Percentiles rank a stretch among this genome's conserved stretches.
These are phyloP conservation scores for Cebidichthys violaceus DNA, from an alignment of 2,113 vertebrate species.

Conservation along the genomic window DNA sequence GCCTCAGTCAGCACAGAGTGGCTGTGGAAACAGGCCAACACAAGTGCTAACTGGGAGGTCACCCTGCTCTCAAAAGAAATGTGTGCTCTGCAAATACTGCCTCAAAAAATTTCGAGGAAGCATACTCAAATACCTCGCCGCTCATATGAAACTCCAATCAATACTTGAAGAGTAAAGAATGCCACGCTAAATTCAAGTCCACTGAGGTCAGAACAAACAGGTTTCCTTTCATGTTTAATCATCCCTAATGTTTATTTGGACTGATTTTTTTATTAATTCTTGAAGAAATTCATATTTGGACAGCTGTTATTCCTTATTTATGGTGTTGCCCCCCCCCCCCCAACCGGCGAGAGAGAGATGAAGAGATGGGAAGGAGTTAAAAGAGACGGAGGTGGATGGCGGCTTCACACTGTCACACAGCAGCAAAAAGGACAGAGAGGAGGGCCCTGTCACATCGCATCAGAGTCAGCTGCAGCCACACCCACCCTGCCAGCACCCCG, in stretches of 20 bases:
- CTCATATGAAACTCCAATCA: background rate
- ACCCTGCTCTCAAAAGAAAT: slow-evolving; percentile 3
- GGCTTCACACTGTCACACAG: slow-evolving; percentile 68
- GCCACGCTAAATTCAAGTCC: background rate
- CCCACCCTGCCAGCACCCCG: slow-evolving; percentile 43
- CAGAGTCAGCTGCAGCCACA: slow-evolving; percentile 69
- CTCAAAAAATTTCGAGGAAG: slow-evolving; percentile 15
- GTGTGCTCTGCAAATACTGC: background rate
- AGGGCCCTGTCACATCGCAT: slow-evolving; percentile 75
- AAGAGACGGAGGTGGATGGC: slow-evolving; percentile 45
- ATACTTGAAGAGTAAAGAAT: background rate
- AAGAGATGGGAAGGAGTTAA: slow-evolving; percentile 36
- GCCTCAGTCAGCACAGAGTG: slow-evolving; percentile 1
- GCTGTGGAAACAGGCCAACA: slow-evolving; percentile 35
- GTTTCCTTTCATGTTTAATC: background rate
- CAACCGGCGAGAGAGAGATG: slow-evolving; percentile 16
- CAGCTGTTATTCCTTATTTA: slow-evolving; percentile 17
- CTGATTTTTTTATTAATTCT: slow-evolving; percentile 27
- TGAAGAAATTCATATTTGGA: slow-evolving; percentile 8
- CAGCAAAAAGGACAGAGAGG: slow-evolving; percentile 72
- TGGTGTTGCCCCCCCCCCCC: background rate
- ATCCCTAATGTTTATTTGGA: slow-evolving; percentile 2
- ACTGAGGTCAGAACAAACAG: background rate
- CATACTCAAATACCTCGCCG: background rate
- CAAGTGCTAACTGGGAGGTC: slow-evolving; percentile 3